Evolutionary conservation across 1,140 invertebrate genomes (phyloP).

Genomic region (Thaumetopoea pityocampa): DNA sequence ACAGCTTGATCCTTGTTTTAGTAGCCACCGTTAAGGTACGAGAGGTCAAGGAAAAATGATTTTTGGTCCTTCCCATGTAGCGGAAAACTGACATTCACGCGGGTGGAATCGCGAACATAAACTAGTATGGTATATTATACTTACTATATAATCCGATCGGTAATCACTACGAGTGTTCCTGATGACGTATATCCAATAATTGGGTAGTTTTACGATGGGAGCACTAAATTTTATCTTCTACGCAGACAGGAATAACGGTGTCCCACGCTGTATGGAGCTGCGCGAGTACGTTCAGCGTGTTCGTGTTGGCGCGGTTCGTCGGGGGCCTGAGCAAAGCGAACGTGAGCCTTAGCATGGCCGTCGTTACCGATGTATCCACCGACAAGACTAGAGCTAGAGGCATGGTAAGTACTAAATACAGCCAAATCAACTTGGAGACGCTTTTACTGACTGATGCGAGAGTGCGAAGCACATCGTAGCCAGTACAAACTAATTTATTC

Average conservation of each 20-base stretch:
- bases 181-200: neutral
- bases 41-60: too few relatives aligned
- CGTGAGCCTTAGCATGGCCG: conserved; percentile 95
- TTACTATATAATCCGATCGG: too few relatives aligned
- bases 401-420: conserved; percentile 84
- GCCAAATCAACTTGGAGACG: too few relatives aligned
- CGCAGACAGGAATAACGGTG: conserved; percentile 86
- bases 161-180: neutral
- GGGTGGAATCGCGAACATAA: too few relatives aligned
- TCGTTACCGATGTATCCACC: conserved; percentile 94
- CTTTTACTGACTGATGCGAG: too few relatives aligned
- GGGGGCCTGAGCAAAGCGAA: conserved; percentile 98
- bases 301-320: conserved; percentile 94
- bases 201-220: neutral
- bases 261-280: conserved; percentile 94
- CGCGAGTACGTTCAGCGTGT: conserved; percentile 92
- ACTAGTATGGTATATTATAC: too few relatives aligned
- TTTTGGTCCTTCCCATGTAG: too few relatives aligned
- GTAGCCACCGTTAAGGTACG: too few relatives aligned
- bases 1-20: too few relatives aligned
- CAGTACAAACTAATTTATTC: too few relatives aligned
- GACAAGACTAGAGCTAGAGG: conserved; percentile 89
- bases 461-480: too few relatives aligned
- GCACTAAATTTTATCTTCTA: conserved; percentile 39
- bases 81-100: too few relatives aligned